Evolutionary conservation across 2,797 vertebrate genomes (phyloP).

Genomic region (Lepilemur septentrionalis): DNA sequence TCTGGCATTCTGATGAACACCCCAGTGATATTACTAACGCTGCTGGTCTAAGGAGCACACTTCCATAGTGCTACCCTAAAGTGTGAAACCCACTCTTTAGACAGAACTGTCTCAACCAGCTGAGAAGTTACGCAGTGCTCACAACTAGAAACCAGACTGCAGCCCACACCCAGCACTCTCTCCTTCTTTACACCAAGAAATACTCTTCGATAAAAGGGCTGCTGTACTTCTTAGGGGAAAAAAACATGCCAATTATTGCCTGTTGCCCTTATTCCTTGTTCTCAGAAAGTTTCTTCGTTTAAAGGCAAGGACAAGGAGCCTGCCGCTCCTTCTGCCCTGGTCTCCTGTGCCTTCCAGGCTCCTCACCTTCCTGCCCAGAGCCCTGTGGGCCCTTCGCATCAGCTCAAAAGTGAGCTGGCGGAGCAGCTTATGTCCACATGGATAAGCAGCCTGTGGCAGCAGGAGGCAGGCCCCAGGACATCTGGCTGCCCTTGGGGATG

Average conservation of each 20-base stretch:
- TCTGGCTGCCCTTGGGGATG: slow-evolving; percentile 62
- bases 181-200: not conserved
- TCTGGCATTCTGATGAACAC: not conserved
- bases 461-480: slow-evolving; percentile 52
- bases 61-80: not conserved
- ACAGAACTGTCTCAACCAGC: not conserved
- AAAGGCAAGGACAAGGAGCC: not conserved
- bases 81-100: not conserved
- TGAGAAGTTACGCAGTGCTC: not conserved
- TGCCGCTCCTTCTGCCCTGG: not conserved
- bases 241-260: not conserved
- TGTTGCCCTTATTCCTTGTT: not conserved
- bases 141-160: not conserved
- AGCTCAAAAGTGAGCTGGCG: slow-evolving; percentile 46
- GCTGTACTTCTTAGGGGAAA: not conserved
- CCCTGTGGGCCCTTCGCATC: not conserved
- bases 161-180: not conserved
- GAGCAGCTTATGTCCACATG: slow-evolving; percentile 10
- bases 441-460: slow-evolving; percentile 57
- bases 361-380: not conserved
- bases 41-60: not conserved
- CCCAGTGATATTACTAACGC: not conserved
- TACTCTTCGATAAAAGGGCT: not conserved
- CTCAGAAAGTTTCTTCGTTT: not conserved
- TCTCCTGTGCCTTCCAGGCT: not conserved